phyloP scores from a whole-genome alignment of 2,113 vertebrate species.

The Spilogale gracilis region DNA sequence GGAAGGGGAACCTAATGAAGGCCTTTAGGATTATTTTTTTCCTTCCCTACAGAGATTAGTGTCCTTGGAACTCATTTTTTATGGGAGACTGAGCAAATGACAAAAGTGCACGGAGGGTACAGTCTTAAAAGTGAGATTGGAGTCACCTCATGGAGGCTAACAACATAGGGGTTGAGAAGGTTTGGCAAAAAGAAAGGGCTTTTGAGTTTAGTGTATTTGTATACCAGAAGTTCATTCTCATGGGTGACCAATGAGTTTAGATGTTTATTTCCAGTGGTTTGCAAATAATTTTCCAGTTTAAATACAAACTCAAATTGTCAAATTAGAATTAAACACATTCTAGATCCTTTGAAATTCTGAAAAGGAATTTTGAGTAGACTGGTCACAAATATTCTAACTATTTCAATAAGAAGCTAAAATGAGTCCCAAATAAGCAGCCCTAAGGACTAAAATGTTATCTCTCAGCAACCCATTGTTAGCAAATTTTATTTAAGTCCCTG shows the following conservation, averaged over 20 bases:
- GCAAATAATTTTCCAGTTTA: slow-evolving; percentile 41
- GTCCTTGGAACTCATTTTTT: slow-evolving; percentile 69
- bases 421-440: background rate
- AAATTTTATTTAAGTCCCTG: slow-evolving; percentile 1
- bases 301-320: background rate
- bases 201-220: slow-evolving; percentile 23
- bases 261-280: slow-evolving; percentile 30
- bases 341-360: background rate
- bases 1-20: slow-evolving; percentile 74
- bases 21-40: slow-evolving; percentile 63
- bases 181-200: background rate
- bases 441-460: background rate
- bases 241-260: background rate
- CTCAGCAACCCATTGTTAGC: background rate
- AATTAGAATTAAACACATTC: background rate
- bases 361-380: background rate
- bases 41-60: slow-evolving; percentile 74
- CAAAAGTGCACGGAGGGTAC: slow-evolving; percentile 13
- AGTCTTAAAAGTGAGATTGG: slow-evolving; percentile 33
- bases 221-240: background rate
- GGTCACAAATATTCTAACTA: background rate
- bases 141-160: background rate
- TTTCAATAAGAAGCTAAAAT: slow-evolving; percentile 36
- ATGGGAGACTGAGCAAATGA: slow-evolving; percentile 69
- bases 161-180: background rate